Conservation (phyloP, 2,888 invertebrate species). For the Rhingia rostrata region DNA sequence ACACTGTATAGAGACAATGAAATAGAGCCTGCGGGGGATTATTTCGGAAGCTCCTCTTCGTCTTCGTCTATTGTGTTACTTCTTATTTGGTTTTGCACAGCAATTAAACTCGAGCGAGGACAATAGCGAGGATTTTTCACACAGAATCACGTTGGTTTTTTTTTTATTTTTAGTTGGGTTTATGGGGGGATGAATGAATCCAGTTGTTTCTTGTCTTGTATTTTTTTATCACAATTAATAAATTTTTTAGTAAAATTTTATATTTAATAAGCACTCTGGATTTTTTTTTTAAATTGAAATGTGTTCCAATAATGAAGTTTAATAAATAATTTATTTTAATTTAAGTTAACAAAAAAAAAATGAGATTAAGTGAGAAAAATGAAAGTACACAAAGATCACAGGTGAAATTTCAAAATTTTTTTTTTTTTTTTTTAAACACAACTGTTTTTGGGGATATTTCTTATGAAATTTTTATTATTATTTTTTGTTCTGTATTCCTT, state of each 20-base stretch:
- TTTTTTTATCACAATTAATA: constrained; percentile 38
- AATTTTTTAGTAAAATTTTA: constrained; percentile 24
- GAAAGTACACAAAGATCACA: constrained; percentile 74
- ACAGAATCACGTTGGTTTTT: constrained; percentile 30
- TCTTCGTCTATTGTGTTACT: constrained; percentile 55
- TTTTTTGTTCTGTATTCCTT: constrained; percentile 56
- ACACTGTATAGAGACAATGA: constrained; percentile 67
- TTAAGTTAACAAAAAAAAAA: constrained; percentile 28
- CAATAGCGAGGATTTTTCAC: constrained; percentile 43
- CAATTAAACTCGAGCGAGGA: constrained; percentile 59
- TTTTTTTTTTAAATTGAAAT: constrained; percentile 21
- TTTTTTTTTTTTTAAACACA: constrained; percentile 44
- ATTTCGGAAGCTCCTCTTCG: constrained; percentile 66
- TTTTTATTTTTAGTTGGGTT: constrained; percentile 15
- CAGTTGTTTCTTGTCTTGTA: constrained; percentile 11
- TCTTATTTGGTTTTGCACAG: constrained; percentile 56
- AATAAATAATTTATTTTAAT: constrained; percentile 54
- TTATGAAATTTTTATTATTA: constrained; percentile 9
- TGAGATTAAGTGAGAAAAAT: constrained; percentile 58
- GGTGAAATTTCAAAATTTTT: constrained; percentile 57
- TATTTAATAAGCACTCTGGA: constrained; percentile 50
- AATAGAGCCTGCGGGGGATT: constrained; percentile 63
- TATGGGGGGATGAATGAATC: not conserved
- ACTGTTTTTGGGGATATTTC: constrained; percentile 35
- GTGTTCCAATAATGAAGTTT: constrained; percentile 16